Conservation (phyloP, 2,113 vertebrate species). For the Hoplias malabaricus region DNA sequence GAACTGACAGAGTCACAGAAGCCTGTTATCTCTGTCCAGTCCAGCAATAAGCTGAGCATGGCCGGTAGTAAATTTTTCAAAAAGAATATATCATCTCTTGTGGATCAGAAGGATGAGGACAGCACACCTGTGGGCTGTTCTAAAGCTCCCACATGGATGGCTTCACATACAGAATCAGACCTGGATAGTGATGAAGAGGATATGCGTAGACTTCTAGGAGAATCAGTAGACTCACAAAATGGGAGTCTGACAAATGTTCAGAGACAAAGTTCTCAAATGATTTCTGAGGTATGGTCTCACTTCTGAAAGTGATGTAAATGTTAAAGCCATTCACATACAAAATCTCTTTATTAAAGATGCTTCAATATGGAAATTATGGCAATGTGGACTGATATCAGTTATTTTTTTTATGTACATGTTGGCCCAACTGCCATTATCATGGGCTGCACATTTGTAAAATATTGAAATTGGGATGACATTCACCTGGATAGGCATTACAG, state of each 20-base stretch:
- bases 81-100: constrained; percentile 44
- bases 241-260: constrained; percentile 19
- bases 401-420: too few species aligned
- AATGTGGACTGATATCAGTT: too few species aligned
- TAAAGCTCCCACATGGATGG: not conserved
- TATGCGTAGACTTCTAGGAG: constrained; percentile 64
- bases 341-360: too few species aligned
- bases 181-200: constrained; percentile 78
- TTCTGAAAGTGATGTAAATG: not conserved
- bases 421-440: too few species aligned
- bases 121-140: not conserved
- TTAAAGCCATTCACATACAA: too few species aligned
- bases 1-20: not conserved
- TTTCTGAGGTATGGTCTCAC: constrained; percentile 42
- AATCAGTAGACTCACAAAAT: constrained; percentile 58
- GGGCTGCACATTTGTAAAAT: too few species aligned
- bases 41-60: constrained; percentile 30
- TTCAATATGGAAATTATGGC: too few species aligned
- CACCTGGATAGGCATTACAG: too few species aligned
- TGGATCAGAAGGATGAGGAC: constrained; percentile 10
- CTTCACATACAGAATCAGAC: not conserved
- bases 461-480: too few species aligned
- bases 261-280: constrained; percentile 21
- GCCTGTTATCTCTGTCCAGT: constrained; percentile 10
- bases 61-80: constrained; percentile 69